phyloP scores from a whole-genome alignment of 2,113 vertebrate species.

The Onychorhynchus coronatus region DNA sequence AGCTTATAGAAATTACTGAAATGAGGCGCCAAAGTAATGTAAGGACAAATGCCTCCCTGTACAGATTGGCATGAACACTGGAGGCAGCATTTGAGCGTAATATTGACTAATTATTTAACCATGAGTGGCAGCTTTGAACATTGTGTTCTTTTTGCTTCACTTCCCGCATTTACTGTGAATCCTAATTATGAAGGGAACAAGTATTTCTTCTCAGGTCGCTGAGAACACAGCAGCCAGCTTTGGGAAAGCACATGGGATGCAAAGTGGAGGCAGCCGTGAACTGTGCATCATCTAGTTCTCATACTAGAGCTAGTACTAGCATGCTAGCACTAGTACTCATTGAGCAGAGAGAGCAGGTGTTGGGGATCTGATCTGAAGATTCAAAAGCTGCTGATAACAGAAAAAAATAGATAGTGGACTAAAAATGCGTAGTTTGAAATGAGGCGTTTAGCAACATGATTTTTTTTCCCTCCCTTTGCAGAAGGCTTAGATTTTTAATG shows the following conservation, averaged over 20 bases:
- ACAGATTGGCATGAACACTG: conserved; percentile 49
- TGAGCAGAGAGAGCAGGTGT: not conserved
- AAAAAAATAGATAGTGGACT: not conserved
- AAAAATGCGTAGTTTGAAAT: not conserved
- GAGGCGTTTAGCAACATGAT: not conserved
- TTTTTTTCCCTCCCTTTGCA: not conserved
- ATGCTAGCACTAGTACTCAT: not conserved
- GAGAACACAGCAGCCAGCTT: conserved; percentile 11
- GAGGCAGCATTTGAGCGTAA: conserved; percentile 55
- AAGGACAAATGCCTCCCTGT: conserved; percentile 35
- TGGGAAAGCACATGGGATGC: conserved; percentile 3
- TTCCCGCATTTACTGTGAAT: conserved; percentile 70
- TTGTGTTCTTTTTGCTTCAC: conserved; percentile 71
- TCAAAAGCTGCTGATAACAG: not conserved
- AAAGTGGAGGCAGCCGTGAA: not conserved
- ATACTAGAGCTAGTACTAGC: not conserved
- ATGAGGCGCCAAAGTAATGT: conserved; percentile 9
- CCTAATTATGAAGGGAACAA: conserved; percentile 65
- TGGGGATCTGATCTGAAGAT: not conserved
- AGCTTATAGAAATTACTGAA: conserved; percentile 55
- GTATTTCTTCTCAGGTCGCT: conserved; percentile 55
- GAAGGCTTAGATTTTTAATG: not conserved
- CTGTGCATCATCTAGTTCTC: not conserved
- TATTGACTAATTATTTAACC: conserved; percentile 74
- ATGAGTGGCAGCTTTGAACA: conserved; percentile 73